These are phyloP conservation scores for Cataglyphis livida DNA, from an alignment of 2,888 invertebrate species.

Conservation along the genomic window DNA sequence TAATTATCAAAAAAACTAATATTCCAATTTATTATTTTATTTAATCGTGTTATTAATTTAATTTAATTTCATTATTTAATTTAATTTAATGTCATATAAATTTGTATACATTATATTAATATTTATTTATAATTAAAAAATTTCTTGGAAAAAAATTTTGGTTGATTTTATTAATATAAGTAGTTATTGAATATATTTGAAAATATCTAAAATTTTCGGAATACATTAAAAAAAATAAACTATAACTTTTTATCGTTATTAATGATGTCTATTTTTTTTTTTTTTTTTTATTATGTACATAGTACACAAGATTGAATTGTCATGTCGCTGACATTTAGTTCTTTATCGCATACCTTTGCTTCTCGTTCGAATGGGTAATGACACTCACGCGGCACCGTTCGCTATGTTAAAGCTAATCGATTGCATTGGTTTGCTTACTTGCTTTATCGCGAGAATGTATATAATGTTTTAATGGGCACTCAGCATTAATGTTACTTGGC, in stretches of 20 bases:
- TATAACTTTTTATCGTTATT: not conserved
- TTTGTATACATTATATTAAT: not conserved
- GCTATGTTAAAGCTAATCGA: slow-evolving; percentile 67
- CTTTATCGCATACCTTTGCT: not conserved
- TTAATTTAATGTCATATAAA: not conserved
- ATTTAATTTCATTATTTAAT: not conserved
- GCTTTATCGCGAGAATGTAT: slow-evolving; percentile 71
- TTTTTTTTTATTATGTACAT: not conserved
- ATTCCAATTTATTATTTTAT: not conserved
- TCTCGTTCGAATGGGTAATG: not conserved
- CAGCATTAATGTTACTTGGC: slow-evolving; percentile 62
- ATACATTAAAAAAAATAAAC: not conserved
- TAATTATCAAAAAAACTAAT: not conserved
- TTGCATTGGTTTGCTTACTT: slow-evolving; percentile 55
- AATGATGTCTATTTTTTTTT: not conserved
- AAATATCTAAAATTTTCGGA: not conserved
- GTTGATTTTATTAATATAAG: not conserved
- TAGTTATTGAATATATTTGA: not conserved
- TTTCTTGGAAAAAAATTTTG: not conserved
- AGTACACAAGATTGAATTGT: not conserved
- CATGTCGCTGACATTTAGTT: not conserved
- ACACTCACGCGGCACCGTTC: slow-evolving; percentile 9
- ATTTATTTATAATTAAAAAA: not conserved
- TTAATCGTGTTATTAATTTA: not conserved
- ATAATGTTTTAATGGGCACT: slow-evolving; percentile 59